A percentile compares a stretch with the other conserved stretches of the same genome.
Conservation (phyloP, 2,888 invertebrate species). For the Drosophila rellima region DNA sequence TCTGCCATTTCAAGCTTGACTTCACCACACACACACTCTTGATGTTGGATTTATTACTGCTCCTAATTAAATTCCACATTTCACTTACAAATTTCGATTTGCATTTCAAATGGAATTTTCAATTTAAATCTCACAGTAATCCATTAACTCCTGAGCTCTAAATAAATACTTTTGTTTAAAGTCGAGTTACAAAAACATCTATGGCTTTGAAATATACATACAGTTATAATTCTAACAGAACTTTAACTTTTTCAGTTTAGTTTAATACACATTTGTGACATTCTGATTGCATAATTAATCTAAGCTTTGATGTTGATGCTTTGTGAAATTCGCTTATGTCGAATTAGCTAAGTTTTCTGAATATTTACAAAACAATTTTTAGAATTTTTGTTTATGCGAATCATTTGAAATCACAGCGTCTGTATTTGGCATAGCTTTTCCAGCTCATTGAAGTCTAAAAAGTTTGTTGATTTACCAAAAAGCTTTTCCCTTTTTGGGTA, state of each 20-base stretch:
- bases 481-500: neutral
- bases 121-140: constrained; percentile 53
- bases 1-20: constrained; percentile 60
- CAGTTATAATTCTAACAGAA: neutral
- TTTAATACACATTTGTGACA: neutral
- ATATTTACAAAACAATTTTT: constrained; percentile 1
- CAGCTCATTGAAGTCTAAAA: constrained; percentile 1
- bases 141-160: constrained; percentile 36
- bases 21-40: constrained; percentile 37
- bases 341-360: neutral
- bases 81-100: constrained; percentile 54
- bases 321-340: neutral
- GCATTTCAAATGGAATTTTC: constrained; percentile 65
- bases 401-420: neutral
- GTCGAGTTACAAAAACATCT: neutral
- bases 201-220: neutral
- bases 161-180: constrained; percentile 5
- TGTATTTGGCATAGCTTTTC: constrained; percentile 14
- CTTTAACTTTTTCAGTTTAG: neutral
- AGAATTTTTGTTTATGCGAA: neutral
- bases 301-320: neutral
- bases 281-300: constrained; percentile 2
- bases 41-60: constrained; percentile 41
- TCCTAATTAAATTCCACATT: constrained; percentile 65
- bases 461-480: neutral